These are phyloP conservation scores for Mycteria americana DNA, from an alignment of 2,797 vertebrate species.

Conservation along the genomic window DNA sequence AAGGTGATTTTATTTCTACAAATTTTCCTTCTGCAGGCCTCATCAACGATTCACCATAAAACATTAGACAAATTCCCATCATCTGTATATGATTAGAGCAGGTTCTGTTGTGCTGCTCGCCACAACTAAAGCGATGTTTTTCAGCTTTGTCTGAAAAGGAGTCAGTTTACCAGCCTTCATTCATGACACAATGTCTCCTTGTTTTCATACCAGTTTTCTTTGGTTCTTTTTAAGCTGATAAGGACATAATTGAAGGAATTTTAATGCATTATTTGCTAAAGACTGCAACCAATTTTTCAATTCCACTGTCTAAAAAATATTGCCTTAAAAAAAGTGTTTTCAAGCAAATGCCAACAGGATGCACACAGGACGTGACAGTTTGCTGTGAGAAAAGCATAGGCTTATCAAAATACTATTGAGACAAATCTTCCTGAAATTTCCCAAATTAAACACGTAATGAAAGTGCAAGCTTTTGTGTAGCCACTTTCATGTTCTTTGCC, in stretches of 20 bases:
- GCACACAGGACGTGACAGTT: not conserved
- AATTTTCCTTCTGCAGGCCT: conserved; percentile 86
- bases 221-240: conserved; percentile 61
- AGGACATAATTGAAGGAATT: conserved; percentile 43
- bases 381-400: not conserved
- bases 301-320: not conserved
- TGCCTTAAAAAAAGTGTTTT: not conserved
- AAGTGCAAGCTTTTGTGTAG: not conserved
- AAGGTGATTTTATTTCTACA: conserved; percentile 93
- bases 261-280: conserved; percentile 33
- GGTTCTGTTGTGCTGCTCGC: conserved; percentile 70
- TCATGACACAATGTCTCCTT: conserved; percentile 61
- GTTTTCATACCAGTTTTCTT: conserved; percentile 60
- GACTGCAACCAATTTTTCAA: conserved; percentile 33
- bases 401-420: not conserved
- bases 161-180: conserved; percentile 66
- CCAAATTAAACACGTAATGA: not conserved
- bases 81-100: conserved; percentile 82
- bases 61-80: conserved; percentile 84
- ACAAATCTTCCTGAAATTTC: not conserved
- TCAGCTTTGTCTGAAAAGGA: conserved; percentile 71
- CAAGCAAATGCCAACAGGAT: not conserved
- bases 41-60: conserved; percentile 81
- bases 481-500: not conserved
- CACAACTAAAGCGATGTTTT: conserved; percentile 62